Base-by-base conservation (phyloP, 2,888 invertebrate genomes). In the Morpho deidamia region DNA sequence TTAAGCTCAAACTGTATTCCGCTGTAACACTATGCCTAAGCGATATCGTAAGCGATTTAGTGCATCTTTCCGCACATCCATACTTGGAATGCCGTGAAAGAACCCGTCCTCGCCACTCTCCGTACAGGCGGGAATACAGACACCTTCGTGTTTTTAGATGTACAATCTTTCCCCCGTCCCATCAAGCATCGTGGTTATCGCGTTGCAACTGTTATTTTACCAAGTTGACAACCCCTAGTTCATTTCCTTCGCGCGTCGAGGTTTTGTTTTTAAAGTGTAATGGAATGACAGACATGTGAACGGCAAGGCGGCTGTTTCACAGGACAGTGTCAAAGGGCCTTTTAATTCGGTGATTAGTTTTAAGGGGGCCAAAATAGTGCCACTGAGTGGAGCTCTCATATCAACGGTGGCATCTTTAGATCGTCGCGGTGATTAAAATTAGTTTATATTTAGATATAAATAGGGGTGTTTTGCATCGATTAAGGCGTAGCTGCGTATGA, bases 261-360 rank as follows among this genome's bases (percentile, higher is more conserved):
- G 73, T 80, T 78, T 80, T 81, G 76, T 81, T 81, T 78, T 74
- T 65, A 60, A 63, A 66, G 60, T 60, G 65, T 61, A 60, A 76
- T 70, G 74, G 70, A 68, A 76, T 64, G 86, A 86, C 81, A 76
- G 78, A 82, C 85, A 82, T 86, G 86, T 82, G 86, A 86, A 86
- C 83, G 62, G 58, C 57, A 63, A 68, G 71, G 71, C 66, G 70
- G 66, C 64, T 60, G 76, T 78, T 84, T 86, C 85, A 84, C 85
- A 85, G 80, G 74, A 65, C 66, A 65, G 65, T 65, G 66, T 63
- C 65, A 62, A 68, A 68, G 66, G 66, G 61, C 60, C 66, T 54
- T 69, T 71, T 74, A 66, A 71, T 69, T 67, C 58, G 63, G 65
- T 57, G 68, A 70, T 70, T 67, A 69, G 63, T 57, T 59, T 55